A percentile compares a stretch with the other conserved stretches of the same genome.
Evolutionary conservation across 1,140 invertebrate genomes (phyloP).

Genomic region (Adelges cooleyi): DNA sequence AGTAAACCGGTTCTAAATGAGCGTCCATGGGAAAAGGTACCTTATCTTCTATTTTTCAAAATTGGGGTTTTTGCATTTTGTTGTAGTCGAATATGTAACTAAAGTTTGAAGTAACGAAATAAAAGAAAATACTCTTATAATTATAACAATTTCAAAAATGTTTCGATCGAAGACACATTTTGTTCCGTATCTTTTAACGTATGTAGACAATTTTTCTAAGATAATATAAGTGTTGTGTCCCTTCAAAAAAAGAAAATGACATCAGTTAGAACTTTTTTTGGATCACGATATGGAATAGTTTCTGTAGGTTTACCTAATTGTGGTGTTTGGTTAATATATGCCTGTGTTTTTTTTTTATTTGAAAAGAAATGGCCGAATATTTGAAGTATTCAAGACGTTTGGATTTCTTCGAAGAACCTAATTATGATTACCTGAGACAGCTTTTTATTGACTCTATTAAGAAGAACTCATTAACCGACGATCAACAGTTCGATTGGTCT

Average conservation of each 20-base stretch:
- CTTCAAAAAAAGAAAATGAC: not conserved
- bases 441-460: constrained; percentile 91
- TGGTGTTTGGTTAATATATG: not conserved
- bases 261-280: not conserved
- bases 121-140: too few species aligned
- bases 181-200: too few species aligned
- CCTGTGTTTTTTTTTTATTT: not conserved
- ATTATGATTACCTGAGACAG: constrained; percentile 95
- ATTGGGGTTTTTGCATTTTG: too few species aligned
- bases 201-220: not conserved
- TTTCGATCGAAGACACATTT: too few species aligned
- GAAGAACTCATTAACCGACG: constrained; percentile 79
- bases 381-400: constrained; percentile 90
- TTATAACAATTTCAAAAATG: too few species aligned
- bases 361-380: constrained; percentile 90
- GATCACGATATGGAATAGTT: not conserved
- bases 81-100: too few species aligned
- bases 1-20: too few species aligned
- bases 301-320: not conserved
- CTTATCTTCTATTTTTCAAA: too few species aligned
- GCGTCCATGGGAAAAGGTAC: too few species aligned
- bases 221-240: not conserved
- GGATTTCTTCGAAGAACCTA: constrained; percentile 99
- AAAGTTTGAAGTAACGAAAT: too few species aligned
- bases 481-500: constrained; percentile 97